Conservation (phyloP, 2,888 invertebrate genomes). For the Nezara viridula region DNA sequence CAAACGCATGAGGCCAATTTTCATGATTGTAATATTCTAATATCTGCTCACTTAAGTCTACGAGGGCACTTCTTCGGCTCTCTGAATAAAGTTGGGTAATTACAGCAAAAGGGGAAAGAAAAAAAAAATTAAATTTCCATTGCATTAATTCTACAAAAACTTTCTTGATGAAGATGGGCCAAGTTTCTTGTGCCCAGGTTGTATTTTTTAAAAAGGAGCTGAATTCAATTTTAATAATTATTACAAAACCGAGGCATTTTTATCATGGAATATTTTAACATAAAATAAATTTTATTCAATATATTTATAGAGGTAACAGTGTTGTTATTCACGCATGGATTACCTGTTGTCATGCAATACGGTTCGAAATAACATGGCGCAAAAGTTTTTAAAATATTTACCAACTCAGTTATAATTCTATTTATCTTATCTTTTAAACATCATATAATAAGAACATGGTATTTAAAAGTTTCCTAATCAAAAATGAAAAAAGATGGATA, state of each 20-base stretch:
- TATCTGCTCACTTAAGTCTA: neutral
- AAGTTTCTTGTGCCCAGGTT: neutral
- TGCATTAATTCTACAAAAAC: neutral
- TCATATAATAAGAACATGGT: no score
- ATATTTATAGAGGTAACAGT: no score
- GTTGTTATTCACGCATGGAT: no score
- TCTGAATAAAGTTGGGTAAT: neutral
- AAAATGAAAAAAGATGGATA: no score
- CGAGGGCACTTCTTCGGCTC: neutral
- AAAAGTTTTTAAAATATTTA: no score
- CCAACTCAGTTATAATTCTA: no score
- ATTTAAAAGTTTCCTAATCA: no score
- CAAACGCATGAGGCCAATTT: no score
- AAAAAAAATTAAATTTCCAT: conserved; percentile 5
- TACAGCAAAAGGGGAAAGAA: neutral
- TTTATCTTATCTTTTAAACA: no score
- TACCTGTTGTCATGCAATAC: no score
- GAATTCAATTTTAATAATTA: conserved; percentile 7
- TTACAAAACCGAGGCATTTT: neutral
- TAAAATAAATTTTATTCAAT: no score
- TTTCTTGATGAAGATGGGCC: neutral
- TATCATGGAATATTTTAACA: neutral
- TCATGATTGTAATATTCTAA: neutral
- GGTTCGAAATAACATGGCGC: no score
- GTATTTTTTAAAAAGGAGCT: neutral